Conservation (phyloP, 35 echinoderm and acorn worm species). For the Ophiothrix spiculata region DNA sequence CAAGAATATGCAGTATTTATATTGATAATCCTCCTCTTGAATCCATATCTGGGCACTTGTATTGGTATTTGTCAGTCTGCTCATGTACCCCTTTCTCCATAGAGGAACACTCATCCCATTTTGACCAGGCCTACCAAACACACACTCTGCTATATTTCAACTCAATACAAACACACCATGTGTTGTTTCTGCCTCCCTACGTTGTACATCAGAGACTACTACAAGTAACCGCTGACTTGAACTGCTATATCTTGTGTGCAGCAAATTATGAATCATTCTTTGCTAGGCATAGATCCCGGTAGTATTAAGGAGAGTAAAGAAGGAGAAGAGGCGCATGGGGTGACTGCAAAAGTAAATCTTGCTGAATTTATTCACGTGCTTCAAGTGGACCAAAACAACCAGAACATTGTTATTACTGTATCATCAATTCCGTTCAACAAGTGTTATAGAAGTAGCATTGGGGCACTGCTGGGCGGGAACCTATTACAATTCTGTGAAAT, state of each 20-base stretch:
- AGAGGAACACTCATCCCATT: background rate
- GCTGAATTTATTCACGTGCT: slow-evolving; percentile 6
- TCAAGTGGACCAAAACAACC: slow-evolving; percentile 9
- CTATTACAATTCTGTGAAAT: background rate
- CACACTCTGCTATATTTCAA: background rate
- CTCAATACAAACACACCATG: background rate
- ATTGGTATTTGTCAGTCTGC: background rate
- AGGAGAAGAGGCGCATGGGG: background rate
- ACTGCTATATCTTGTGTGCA: background rate
- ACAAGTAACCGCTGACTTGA: background rate
- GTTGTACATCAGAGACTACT: background rate
- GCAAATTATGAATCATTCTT: background rate
- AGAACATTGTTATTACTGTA: background rate
- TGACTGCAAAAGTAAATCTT: background rate
- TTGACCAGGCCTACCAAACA: background rate
- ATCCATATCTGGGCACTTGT: background rate
- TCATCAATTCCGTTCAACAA: slow-evolving; percentile 9
- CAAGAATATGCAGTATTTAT: too few species aligned
- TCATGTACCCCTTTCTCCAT: background rate
- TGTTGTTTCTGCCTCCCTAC: background rate
- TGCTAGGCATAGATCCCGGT: background rate
- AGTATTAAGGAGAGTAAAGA: background rate
- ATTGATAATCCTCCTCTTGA: too few species aligned
- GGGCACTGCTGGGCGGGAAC: background rate
- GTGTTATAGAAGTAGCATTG: background rate